Base-by-base conservation (phyloP, 2,888 invertebrate species). In the Cryptus viduatorius region DNA sequence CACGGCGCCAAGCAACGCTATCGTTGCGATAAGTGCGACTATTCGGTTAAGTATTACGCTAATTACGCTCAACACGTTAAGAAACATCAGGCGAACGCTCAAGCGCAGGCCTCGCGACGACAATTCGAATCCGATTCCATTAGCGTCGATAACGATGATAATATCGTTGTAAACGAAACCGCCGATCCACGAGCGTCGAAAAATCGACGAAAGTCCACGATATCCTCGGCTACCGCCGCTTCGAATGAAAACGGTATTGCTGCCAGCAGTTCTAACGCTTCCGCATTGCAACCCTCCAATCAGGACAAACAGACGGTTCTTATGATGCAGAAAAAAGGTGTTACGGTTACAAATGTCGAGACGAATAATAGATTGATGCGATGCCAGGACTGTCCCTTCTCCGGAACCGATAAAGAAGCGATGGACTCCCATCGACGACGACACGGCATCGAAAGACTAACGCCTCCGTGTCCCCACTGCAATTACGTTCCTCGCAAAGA, bases 1-100 rank as follows among this genome's bases (percentile, higher is more conserved):
- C 98, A 98, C 91, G 98, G 98, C 3, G 96, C 97, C 0, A 96
- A 96, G 89, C 97, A 98, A 93, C 95, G 96, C 84, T 98, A 97
- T 92, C 96, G 96, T 88, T 98, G 98, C 94, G 96, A 97, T 89
- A 95, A 96, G 61, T 98, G 98, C 93, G 98, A 98, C 94, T 98
- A 98, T 93, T 97, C 98, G 1, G 98, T 98, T 0, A 97, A 97
- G 89, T 97, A 97, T 92, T 97, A 97, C 89, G 97, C 97, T 1
- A 97, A 97, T 92, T 97, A 97, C 89, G 96, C 96, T 50, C 98
- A 98, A 92, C 98, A 98, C 91, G 94, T 96, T 94, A 96, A 96
- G 84, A 97, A 98, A 90, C 98, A 98, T 92, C 95, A 96, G 91
- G 95, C 96, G 93, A 96, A 96, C 85, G 96, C 96, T 53, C 96